Conservation (phyloP, 2,888 invertebrate species). For the Steinernema scapterisci region DNA sequence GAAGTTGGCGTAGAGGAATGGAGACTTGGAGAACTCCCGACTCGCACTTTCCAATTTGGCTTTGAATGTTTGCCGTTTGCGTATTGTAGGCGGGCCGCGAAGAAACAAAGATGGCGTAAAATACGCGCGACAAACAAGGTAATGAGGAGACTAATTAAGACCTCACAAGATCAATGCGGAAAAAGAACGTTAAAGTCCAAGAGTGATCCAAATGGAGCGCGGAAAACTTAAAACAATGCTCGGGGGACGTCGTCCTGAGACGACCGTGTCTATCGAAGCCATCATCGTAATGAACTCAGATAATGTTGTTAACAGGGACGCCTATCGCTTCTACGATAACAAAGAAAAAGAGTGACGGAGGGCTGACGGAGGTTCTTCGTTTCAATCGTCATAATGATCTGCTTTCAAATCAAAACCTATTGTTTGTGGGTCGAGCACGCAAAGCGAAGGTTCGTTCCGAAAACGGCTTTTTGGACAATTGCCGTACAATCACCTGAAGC, state of each 20-base stretch:
- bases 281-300: not conserved
- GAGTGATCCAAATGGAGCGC: not conserved
- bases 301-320: not conserved
- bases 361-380: too few species aligned
- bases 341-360: too few species aligned
- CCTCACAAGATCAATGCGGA: not conserved
- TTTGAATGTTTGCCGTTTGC: not conserved
- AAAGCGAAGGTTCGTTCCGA: too few species aligned
- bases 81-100: not conserved
- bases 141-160: conserved; percentile 20
- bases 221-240: not conserved
- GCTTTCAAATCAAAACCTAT: too few species aligned
- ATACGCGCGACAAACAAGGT: not conserved
- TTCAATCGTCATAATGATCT: too few species aligned
- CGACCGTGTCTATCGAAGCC: not conserved
- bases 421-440: too few species aligned
- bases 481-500: too few species aligned
- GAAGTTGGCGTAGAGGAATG: too few species aligned
- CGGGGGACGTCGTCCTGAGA: not conserved
- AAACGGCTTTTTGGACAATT: too few species aligned
- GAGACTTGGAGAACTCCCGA: too few species aligned
- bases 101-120: not conserved
- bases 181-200: not conserved
- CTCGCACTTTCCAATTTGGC: not conserved
- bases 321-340: too few species aligned